Percentiles rank a stretch among this genome's conserved stretches.
Conservation (phyloP, 2,113 vertebrate genomes). For the Apodemus sylvaticus region DNA sequence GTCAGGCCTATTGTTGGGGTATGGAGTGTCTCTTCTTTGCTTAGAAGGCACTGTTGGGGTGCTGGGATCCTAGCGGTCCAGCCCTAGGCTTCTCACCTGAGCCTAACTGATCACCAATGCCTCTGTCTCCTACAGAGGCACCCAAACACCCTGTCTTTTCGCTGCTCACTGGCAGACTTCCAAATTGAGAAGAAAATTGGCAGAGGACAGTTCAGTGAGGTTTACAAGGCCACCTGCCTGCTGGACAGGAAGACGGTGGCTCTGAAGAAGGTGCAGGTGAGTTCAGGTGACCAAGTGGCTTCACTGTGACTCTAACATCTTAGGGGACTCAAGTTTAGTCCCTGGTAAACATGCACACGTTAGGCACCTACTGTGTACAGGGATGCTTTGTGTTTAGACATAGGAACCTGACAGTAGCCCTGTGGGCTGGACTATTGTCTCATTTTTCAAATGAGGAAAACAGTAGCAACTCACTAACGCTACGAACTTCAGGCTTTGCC, state of each 20-base stretch:
- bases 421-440: neutral
- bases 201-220: constrained; percentile 91
- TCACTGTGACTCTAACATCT: neutral
- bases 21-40: neutral
- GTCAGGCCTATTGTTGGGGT: rapidly evolving
- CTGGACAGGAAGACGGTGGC: constrained; percentile 90
- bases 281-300: neutral
- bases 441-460: neutral
- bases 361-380: neutral
- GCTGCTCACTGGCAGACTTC: constrained; percentile 88
- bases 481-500: neutral
- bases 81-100: rapidly evolving
- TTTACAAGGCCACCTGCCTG: constrained; percentile 89
- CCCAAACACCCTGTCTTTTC: constrained; percentile 81
- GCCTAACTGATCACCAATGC: neutral
- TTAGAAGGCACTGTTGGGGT: neutral
- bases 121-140: constrained; percentile 82
- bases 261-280: constrained; percentile 90
- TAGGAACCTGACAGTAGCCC: neutral
- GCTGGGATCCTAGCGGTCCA: rapidly evolving
- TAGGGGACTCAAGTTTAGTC: neutral
- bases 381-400: neutral
- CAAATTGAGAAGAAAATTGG: constrained; percentile 92
- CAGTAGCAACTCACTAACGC: no score
- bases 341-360: neutral